A percentile compares a stretch with the other conserved stretches of the same genome.
Conservation (phyloP, 2,113 vertebrate species). For the Notarius quadriscutis region DNA sequence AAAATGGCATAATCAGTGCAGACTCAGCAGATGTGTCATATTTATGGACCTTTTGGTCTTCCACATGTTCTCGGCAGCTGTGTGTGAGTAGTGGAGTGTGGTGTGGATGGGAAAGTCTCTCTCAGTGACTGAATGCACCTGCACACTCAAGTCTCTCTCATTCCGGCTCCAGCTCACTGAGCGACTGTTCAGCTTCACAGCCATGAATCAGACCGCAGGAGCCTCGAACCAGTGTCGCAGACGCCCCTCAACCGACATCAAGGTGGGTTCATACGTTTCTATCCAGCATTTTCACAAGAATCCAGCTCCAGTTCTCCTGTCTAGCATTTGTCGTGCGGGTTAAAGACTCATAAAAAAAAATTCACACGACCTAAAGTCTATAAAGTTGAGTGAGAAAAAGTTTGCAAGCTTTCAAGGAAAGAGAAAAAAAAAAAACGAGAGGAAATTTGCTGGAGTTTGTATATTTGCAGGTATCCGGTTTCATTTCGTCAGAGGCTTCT, state of each 20-base stretch:
- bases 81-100: conserved; percentile 7
- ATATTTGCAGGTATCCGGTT: not conserved
- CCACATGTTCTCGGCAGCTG: conserved; percentile 16
- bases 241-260: conserved; percentile 15
- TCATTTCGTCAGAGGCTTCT: too few relatives aligned
- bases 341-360: not conserved
- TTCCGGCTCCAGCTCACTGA: not conserved
- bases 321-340: not conserved
- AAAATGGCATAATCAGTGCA: not conserved
- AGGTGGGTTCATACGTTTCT: conserved; percentile 1
- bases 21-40: not conserved
- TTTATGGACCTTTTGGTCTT: conserved; percentile 26
- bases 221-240: conserved; percentile 32
- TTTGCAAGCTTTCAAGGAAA: not conserved
- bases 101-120: not conserved
- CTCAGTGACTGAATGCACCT: conserved; percentile 2
- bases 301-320: not conserved
- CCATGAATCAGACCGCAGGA: conserved; percentile 34
- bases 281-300: not conserved
- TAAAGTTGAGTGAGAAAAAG: not conserved
- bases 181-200: conserved; percentile 20
- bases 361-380: not conserved
- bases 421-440: not conserved
- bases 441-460: not conserved
- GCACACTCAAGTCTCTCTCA: conserved; percentile 13